Evolutionary conservation across 2,113 vertebrate species (phyloP).

Genomic region (Aegypius monachus): DNA sequence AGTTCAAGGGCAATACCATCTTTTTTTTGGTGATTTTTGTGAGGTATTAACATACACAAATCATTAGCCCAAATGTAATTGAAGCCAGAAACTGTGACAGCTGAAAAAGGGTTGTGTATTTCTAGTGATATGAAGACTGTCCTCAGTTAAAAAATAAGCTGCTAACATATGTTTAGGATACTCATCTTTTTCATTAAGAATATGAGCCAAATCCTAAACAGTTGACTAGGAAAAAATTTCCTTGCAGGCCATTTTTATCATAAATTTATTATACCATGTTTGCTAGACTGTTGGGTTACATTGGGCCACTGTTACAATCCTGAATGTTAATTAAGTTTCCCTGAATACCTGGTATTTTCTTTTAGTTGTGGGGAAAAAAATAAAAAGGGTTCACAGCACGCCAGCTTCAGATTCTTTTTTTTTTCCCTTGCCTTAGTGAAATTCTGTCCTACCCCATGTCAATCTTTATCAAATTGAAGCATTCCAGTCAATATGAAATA

Average conservation of each 20-base stretch:
- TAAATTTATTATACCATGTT: background rate
- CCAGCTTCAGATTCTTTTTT: background rate
- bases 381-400: background rate
- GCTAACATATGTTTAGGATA: background rate
- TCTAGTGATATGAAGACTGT: background rate
- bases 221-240: background rate
- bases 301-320: background rate
- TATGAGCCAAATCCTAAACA: background rate
- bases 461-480: background rate
- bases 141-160: background rate
- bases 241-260: background rate
- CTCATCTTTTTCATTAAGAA: background rate
- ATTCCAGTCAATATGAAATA: background rate
- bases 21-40: background rate
- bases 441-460: background rate
- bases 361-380: background rate
- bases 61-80: background rate
- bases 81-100: background rate
- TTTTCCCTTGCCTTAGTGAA: background rate
- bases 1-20: background rate
- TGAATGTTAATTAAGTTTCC: background rate
- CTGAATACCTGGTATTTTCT: background rate
- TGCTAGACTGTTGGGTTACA: background rate
- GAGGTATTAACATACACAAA: background rate
- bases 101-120: background rate